Base-by-base conservation (phyloP, 2,888 invertebrate species). In the Callimorpha dominula region DNA sequence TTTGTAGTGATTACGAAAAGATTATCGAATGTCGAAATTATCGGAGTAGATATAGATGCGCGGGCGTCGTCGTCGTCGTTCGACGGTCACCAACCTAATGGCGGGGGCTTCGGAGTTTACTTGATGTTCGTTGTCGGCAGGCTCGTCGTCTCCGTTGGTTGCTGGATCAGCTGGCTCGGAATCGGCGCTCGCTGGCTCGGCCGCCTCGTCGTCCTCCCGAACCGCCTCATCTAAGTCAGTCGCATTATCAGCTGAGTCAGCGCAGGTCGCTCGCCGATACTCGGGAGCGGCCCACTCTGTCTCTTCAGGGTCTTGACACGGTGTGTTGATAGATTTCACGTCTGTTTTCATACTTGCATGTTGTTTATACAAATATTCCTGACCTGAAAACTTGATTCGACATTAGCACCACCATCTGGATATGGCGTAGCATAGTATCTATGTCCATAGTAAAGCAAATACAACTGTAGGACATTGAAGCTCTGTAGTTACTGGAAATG, bases 361-460 rank as follows among this genome's bases (percentile, higher is more conserved):
- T 83, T 81, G 89, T 82, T 85, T 83, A 87, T 83, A 88, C 79
- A 86, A 85, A 87, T 86, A 86, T 86, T 91, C 89, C 92, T 92
- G 90, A 95, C 95, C 95, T 95, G 95, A 95, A 95, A 95, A 95
- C 95, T 95, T 91, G 95, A 95, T 95, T 93, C 89, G 90, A 93
- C 90, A 95, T 95, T 95, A 95, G 92, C 94, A 95, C 93, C 92
- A 89, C 89, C 88, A 89, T 90, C 91, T 90, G 90, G 87, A 88
- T 86, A 89, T 89, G 89, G 85, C 89, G 89, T 83, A 84, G 87
- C 83, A 87, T 86, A 88, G 87, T 81, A 85, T 87, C 89, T 84
- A 79, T 74, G 79, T 91, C 90, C 88, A 84, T 85, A 86, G 87
- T 86, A 86, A 82, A 86, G 83, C 78, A 88, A 85, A 86, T 85